Conservation (phyloP, 2,797 vertebrate species). For the Cynopterus sphinx region DNA sequence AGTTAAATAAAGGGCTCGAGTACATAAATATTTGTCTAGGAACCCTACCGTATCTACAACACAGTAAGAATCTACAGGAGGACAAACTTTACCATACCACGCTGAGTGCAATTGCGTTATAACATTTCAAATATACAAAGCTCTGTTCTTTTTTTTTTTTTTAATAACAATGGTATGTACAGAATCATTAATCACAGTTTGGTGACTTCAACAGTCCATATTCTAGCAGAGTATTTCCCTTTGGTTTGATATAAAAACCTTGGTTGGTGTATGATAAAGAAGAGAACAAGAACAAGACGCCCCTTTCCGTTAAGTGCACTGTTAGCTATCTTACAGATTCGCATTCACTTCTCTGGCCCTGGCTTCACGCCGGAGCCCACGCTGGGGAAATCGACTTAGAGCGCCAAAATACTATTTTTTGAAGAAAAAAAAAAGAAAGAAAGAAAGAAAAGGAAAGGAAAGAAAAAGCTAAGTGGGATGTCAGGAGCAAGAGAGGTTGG, state of each 20-base stretch:
- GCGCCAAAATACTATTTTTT: slow-evolving; percentile 66
- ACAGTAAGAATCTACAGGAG: slow-evolving; percentile 95
- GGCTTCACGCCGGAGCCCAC: slow-evolving; percentile 76
- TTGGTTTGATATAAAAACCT: slow-evolving; percentile 94
- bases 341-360: slow-evolving; percentile 72
- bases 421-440: not conserved
- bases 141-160: slow-evolving; percentile 91
- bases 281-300: slow-evolving; percentile 84
- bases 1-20: slow-evolving; percentile 90
- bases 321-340: slow-evolving; percentile 84
- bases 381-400: slow-evolving; percentile 69
- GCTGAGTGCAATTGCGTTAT: slow-evolving; percentile 97
- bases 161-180: slow-evolving; percentile 95
- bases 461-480: slow-evolving; percentile 58
- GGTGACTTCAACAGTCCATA: slow-evolving; percentile 90
- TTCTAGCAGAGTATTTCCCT: slow-evolving; percentile 92
- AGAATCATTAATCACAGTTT: slow-evolving; percentile 95
- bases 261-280: slow-evolving; percentile 88
- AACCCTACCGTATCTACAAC: slow-evolving; percentile 95
- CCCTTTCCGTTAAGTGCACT: slow-evolving; percentile 86
- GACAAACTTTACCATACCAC: slow-evolving; percentile 98
- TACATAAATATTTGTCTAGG: slow-evolving; percentile 99
- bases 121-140: slow-evolving; percentile 97
- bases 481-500: slow-evolving; percentile 52
- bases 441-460: not conserved